Evolutionary conservation across 2,797 vertebrate species (phyloP), one percentile per base, ranked within the genome.

Genomic region (Fistularia tabacaria): DNA sequence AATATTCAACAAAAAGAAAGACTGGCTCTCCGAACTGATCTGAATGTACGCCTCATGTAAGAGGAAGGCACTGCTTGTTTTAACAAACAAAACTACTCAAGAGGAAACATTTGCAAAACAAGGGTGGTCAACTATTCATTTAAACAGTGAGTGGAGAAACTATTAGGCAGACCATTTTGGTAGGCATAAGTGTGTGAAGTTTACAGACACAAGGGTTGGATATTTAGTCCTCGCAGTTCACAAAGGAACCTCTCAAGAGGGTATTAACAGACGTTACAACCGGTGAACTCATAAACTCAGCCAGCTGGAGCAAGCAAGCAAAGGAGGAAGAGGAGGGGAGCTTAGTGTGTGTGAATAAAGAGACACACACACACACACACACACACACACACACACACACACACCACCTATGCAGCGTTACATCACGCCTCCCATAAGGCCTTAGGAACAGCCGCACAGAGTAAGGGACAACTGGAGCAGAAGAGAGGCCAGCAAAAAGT

Each of bases 381-480:
- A n/a, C n/a, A n/a, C n/a, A n/a, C n/a, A n/a, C n/a, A 49, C 54
- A 47, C 58, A 59, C 50, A 51, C 38, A 64, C 14, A 40, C 1
- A 47, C 47, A 64, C 5, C 64, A 80, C 54, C 67, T 71, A 66
- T 55, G 64, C 77, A 66, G 75, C 67, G 69, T 71, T 80, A 77
- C 69, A 62, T 77, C 70, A 51, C 13, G 39, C 49, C 65, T 76
- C 74, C 66, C 68, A 72, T 45, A 60, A 67, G 60, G 64, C 70
- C 80, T 1, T 14, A 47, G 62, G 51, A 71, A 63, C 73, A 59
- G 69, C 66, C 43, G 47, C 68, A 64, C 68, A 70, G 64, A 25
- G 59, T 42, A 51, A 73, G 72, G 40, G 74, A 63, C 78, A 87
- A 85, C 76, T 86, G 66, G 79, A 86, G 84, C 81, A 83, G 81